phyloP scores from a whole-genome alignment of 2,113 vertebrate species.

The Microcebus lehilahytsara region DNA sequence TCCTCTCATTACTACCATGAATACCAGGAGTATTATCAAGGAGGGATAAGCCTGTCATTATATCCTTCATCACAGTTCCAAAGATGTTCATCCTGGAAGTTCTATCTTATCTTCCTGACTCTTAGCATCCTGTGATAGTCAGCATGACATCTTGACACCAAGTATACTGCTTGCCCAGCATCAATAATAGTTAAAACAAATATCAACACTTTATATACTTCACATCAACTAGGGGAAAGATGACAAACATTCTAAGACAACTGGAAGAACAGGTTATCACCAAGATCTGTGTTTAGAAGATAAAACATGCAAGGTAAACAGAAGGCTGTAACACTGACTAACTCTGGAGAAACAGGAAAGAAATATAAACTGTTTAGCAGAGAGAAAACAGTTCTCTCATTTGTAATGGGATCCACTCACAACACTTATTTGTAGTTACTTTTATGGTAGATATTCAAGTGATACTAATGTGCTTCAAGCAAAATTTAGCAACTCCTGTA shows the following conservation, averaged over 20 bases:
- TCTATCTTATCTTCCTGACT: slow-evolving; percentile 61
- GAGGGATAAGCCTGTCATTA: slow-evolving; percentile 40
- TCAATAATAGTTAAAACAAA: slow-evolving; percentile 81
- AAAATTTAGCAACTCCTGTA: slow-evolving; percentile 95
- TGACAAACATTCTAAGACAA: slow-evolving; percentile 59
- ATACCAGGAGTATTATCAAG: background rate
- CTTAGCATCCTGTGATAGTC: slow-evolving; percentile 64
- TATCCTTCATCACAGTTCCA: slow-evolving; percentile 20
- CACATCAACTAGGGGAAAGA: slow-evolving; percentile 28
- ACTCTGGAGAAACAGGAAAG: slow-evolving; percentile 38
- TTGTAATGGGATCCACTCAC: slow-evolving; percentile 36
- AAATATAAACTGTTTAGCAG: slow-evolving; percentile 37
- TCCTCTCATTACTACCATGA: slow-evolving; percentile 3
- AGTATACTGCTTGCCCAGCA: slow-evolving; percentile 76
- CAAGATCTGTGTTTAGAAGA: slow-evolving; percentile 83
- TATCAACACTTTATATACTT: slow-evolving; percentile 72
- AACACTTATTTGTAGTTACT: slow-evolving; percentile 86
- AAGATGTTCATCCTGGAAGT: slow-evolving; percentile 51
- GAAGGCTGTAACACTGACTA: slow-evolving; percentile 77
- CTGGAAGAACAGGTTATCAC: slow-evolving; percentile 64
- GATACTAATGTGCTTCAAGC: slow-evolving; percentile 89
- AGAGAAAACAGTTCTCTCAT: slow-evolving; percentile 18
- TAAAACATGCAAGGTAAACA: slow-evolving; percentile 87
- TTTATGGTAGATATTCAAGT: slow-evolving; percentile 80
- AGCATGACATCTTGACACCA: slow-evolving; percentile 74